Conservation (phyloP, 2,113 vertebrate species). For the Leucopsar rothschildi region DNA sequence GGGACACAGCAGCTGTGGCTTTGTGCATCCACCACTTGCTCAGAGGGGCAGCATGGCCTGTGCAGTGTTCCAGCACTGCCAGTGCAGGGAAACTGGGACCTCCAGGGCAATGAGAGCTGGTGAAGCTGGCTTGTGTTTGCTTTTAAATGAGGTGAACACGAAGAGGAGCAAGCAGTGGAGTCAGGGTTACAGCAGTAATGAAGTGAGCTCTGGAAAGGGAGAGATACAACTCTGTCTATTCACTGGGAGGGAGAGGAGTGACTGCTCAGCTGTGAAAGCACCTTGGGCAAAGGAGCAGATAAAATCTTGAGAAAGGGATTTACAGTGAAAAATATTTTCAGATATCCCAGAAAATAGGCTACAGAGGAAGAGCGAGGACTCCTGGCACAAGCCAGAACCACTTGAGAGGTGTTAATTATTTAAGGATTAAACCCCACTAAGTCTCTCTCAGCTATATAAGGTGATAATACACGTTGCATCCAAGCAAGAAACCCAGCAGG, state of each 20-base stretch:
- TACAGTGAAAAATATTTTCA: not conserved
- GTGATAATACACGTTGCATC: slow-evolving; percentile 33
- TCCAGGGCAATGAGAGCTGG: not conserved
- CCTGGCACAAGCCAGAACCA: not conserved
- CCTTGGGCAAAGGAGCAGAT: slow-evolving; percentile 5
- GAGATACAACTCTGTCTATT: not conserved
- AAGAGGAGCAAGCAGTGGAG: not conserved
- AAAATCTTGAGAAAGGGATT: slow-evolving; percentile 24
- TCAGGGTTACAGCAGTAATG: not conserved
- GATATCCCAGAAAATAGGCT: slow-evolving; percentile 9
- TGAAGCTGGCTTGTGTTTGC: not conserved
- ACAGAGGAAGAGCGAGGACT: not conserved
- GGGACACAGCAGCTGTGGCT: not conserved
- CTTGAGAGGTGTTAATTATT: slow-evolving; percentile 53
- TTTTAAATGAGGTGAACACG: not conserved
- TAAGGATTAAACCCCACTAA: slow-evolving; percentile 44
- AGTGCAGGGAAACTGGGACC: not conserved
- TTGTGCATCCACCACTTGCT: not conserved
- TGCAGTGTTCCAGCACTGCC: rapidly evolving
- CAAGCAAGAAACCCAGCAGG: slow-evolving; percentile 11
- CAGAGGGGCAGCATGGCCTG: not conserved
- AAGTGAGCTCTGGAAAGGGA: not conserved
- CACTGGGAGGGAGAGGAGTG: not conserved
- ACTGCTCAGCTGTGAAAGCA: not conserved
- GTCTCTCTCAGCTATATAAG: slow-evolving; percentile 30